Evolutionary conservation across 2,113 vertebrate species (phyloP).

Genomic region (Corapipo altera): DNA sequence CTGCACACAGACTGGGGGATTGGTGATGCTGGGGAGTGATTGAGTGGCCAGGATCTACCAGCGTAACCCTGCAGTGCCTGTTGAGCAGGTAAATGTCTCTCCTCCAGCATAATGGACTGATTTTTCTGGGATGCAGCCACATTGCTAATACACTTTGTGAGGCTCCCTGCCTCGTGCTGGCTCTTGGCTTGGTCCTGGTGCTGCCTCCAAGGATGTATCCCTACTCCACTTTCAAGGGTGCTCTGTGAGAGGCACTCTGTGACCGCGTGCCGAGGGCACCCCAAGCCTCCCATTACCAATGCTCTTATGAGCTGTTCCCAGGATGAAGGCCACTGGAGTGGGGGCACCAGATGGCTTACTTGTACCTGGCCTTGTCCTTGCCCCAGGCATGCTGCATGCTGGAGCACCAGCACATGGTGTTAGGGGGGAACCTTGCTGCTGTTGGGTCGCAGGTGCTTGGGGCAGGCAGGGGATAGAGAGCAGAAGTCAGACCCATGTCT

Average conservation of each 20-base stretch:
- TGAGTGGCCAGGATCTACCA: background rate
- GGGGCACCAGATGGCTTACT: background rate
- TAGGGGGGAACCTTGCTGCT: fast-evolving
- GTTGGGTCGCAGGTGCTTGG: background rate
- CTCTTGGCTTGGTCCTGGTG: background rate
- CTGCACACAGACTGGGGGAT: background rate
- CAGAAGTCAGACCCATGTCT: fast-evolving
- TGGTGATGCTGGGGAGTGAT: background rate
- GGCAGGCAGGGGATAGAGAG: background rate
- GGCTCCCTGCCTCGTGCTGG: background rate
- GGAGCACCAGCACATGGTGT: fast-evolving
- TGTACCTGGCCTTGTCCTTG: constrained; percentile 34
- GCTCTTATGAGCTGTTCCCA: fast-evolving
- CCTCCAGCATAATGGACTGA: background rate
- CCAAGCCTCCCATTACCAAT: fast-evolving
- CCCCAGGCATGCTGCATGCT: fast-evolving
- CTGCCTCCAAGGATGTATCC: background rate
- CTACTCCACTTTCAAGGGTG: background rate
- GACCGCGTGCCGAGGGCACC: fast-evolving
- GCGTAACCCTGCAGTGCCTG: background rate
- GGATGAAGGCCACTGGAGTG: background rate
- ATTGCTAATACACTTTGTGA: background rate
- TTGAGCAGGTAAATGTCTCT: background rate
- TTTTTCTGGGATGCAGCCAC: background rate
- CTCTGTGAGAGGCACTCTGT: background rate